A percentile compares a stretch with the other conserved stretches of the same genome.
Evolutionary conservation across 2,113 vertebrate species (phyloP).

Genomic region (Carollia perspicillata): DNA sequence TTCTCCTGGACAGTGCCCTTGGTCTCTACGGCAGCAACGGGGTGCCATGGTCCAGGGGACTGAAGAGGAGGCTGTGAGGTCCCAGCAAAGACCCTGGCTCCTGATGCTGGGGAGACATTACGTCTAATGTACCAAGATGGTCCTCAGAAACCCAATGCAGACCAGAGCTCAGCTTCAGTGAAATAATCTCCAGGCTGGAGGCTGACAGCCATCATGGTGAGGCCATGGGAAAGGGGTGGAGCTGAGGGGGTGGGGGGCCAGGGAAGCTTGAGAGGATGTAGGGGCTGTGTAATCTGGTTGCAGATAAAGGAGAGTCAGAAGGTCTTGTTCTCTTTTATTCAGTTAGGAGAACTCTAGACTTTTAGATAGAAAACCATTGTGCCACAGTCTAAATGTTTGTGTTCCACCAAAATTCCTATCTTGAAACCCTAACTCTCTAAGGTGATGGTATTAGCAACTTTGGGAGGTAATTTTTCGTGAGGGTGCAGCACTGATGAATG

Average conservation of each 20-base stretch:
- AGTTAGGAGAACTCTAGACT: not conserved
- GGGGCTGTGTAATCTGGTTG: not conserved
- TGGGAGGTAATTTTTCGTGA: not conserved
- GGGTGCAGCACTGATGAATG: not conserved
- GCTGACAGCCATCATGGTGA: no score
- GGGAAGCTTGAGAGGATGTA: not conserved
- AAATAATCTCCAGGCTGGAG: not conserved
- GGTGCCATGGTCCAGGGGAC: not conserved
- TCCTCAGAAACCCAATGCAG: not conserved
- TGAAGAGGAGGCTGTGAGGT: not conserved
- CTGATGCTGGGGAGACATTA: accelerated
- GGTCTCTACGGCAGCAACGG: not conserved
- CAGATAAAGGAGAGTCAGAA: not conserved
- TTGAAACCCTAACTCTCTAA: not conserved
- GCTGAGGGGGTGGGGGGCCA: not conserved
- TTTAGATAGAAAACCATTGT: not conserved
- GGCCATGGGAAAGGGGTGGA: not conserved
- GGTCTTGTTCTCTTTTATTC: not conserved
- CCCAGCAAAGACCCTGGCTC: not conserved
- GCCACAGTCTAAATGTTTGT: no score
- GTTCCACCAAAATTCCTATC: not conserved
- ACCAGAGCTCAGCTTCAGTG: accelerated
- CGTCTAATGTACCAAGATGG: accelerated
- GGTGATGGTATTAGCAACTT: not conserved
- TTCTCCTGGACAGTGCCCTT: no score